A percentile compares a stretch with the other conserved stretches of the same genome.
Conservation (phyloP, 2,888 invertebrate species). For the Diaperis boleti region DNA sequence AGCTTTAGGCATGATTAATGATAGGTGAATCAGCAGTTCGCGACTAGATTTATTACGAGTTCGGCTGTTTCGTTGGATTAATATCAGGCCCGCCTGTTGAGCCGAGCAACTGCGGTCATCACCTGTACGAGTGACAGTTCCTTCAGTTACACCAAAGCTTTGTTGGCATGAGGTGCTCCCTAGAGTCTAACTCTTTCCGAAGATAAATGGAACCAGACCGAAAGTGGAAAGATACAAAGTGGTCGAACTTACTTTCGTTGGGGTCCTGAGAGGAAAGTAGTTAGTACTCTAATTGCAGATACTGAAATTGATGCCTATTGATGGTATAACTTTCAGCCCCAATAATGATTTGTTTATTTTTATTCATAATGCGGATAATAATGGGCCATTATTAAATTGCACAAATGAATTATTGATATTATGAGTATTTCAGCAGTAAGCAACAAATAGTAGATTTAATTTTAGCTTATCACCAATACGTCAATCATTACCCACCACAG, state of each 20-base stretch:
- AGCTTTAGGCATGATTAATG: slow-evolving; percentile 54
- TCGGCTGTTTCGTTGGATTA: slow-evolving; percentile 48
- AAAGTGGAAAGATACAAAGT: slow-evolving; percentile 43
- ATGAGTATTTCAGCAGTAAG: too few relatives aligned
- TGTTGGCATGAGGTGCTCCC: slow-evolving; percentile 34
- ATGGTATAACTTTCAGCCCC: too few relatives aligned
- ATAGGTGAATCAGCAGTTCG: slow-evolving; percentile 56
- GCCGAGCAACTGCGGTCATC: slow-evolving; percentile 49
- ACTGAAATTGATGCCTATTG: background rate
- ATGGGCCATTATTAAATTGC: background rate
- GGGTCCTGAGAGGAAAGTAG: slow-evolving; percentile 15
- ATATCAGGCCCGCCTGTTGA: slow-evolving; percentile 49
- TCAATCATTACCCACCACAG: too few relatives aligned
- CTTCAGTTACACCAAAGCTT: slow-evolving; percentile 36
- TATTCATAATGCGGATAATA: background rate
- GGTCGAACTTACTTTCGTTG: slow-evolving; percentile 29
- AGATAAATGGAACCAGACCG: slow-evolving; percentile 43
- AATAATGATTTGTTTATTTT: too few relatives aligned
- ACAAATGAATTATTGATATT: too few relatives aligned
- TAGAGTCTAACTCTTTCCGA: slow-evolving; percentile 36
- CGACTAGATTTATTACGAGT: slow-evolving; percentile 54
- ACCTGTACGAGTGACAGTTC: slow-evolving; percentile 48
- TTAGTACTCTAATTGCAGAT: slow-evolving; percentile 20
- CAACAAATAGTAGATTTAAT: too few relatives aligned
- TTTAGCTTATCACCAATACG: too few relatives aligned